Evolutionary conservation across 2,888 invertebrate genomes (phyloP).

Genomic region (Cerastis leucographa): DNA sequence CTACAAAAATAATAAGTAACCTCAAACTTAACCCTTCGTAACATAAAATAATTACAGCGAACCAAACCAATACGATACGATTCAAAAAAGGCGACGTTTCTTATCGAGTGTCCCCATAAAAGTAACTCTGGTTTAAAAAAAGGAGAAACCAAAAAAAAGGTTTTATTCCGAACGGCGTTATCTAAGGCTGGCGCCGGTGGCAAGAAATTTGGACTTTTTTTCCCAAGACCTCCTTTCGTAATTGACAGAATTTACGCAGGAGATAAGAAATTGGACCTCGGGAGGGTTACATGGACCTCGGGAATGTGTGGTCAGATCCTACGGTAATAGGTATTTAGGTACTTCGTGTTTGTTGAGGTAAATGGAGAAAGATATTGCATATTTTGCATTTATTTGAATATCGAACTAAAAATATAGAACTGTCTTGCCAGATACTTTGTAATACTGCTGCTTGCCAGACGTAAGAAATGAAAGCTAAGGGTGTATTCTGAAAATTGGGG

Average conservation of each 20-base stretch:
- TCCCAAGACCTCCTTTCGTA: slow-evolving; percentile 63
- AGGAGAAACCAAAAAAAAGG: slow-evolving; percentile 63
- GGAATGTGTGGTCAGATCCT: slow-evolving; percentile 50
- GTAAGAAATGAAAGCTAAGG: background rate
- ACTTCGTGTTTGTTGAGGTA: background rate
- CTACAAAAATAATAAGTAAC: slow-evolving; percentile 40
- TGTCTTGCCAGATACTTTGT: background rate
- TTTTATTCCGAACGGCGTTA: slow-evolving; percentile 65
- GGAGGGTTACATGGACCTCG: slow-evolving; percentile 44
- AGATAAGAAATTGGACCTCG: slow-evolving; percentile 63
- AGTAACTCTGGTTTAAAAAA: slow-evolving; percentile 67
- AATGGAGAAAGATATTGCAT: slow-evolving; percentile 1
- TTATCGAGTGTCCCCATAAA: slow-evolving; percentile 73
- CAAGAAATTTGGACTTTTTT: slow-evolving; percentile 66
- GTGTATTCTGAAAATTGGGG: background rate
- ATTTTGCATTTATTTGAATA: slow-evolving; percentile 9
- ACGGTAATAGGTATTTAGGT: slow-evolving; percentile 25
- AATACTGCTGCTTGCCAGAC: background rate
- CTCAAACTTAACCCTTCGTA: slow-evolving; percentile 51
- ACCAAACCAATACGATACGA: slow-evolving; percentile 45
- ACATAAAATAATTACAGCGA: slow-evolving; percentile 65
- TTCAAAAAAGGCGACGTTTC: slow-evolving; percentile 59
- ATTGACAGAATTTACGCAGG: slow-evolving; percentile 74
- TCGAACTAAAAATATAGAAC: background rate
- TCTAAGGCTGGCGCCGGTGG: slow-evolving; percentile 74